Percentiles rank a stretch among this genome's conserved stretches.
Evolutionary conservation across 92 coral and sea anemone species (phyloP).

Genomic region (Epizoanthus rinbou): DNA sequence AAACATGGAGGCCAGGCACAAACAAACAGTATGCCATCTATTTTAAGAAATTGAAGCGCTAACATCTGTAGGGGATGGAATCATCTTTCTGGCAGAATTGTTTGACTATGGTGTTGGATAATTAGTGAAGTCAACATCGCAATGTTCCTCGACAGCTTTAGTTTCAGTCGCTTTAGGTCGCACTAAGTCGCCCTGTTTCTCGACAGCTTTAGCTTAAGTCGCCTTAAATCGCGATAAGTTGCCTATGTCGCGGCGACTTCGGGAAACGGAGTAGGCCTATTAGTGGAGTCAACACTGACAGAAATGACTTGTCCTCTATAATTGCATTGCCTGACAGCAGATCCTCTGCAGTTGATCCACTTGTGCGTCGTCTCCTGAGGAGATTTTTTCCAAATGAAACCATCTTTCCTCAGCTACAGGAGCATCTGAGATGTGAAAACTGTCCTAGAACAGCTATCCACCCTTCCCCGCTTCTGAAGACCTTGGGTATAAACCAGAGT

Average conservation of each 20-base stretch:
- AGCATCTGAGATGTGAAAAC: slow-evolving; percentile 61
- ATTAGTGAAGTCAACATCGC: slow-evolving; percentile 58
- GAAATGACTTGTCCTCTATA: background rate
- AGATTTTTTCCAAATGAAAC: background rate
- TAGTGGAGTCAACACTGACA: slow-evolving; percentile 53
- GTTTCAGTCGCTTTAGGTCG: no score
- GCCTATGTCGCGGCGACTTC: no score
- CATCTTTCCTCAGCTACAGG: slow-evolving; percentile 9
- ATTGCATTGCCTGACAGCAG: background rate
- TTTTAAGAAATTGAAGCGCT: slow-evolving; percentile 28
- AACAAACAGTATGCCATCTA: background rate
- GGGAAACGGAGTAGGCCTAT: no score
- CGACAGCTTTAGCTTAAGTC: no score
- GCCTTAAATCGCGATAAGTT: no score
- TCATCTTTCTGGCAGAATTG: slow-evolving; percentile 43
- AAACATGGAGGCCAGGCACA: slow-evolving; percentile 3
- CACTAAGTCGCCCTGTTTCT: no score
- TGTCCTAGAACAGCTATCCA: slow-evolving; percentile 49
- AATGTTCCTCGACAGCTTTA: no score
- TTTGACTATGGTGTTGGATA: slow-evolving; percentile 35
- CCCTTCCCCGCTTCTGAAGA: slow-evolving; percentile 39
- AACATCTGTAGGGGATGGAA: slow-evolving; percentile 52
- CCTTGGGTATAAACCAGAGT: slow-evolving; percentile 58
- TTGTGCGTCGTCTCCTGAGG: background rate
- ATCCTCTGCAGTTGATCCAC: background rate